Conservation (phyloP, 2,113 vertebrate genomes). For the Chlorodrepanis virens region DNA sequence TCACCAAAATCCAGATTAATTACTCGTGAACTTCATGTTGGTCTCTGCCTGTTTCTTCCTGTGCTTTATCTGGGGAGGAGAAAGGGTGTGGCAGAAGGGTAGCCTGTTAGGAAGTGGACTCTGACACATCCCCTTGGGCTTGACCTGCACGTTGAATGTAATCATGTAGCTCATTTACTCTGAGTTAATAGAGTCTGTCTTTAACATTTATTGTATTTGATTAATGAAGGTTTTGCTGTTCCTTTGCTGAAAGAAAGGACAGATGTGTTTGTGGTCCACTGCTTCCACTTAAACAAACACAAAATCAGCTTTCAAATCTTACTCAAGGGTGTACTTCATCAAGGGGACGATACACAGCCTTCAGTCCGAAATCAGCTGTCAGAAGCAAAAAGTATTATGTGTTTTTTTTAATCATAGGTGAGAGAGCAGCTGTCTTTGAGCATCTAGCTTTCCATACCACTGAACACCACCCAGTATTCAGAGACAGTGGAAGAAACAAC, state of each 20-base stretch:
- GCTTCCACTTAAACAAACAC: slow-evolving; percentile 29
- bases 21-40: neutral
- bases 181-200: slow-evolving; percentile 3
- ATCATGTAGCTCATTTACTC: slow-evolving; percentile 26
- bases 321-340: neutral
- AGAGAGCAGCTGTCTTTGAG: neutral
- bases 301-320: neutral
- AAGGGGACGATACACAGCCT: neutral
- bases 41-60: neutral
- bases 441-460: neutral
- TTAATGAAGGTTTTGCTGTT: slow-evolving; percentile 40
- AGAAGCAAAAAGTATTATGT: neutral
- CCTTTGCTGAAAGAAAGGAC: slow-evolving; percentile 11
- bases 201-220: slow-evolving; percentile 39
- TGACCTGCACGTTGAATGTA: neutral
- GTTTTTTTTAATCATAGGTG: neutral
- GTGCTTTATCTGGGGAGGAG: neutral
- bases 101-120: neutral
- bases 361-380: slow-evolving; percentile 11
- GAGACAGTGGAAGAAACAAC: neutral
- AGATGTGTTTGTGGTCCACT: neutral
- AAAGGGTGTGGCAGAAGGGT: neutral
- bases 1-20: neutral
- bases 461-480: neutral
- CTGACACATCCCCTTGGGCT: neutral